A percentile compares a stretch with the other conserved stretches of the same genome.
phyloP scores from a whole-genome alignment of 2,797 vertebrate species.

The Mus spretus region DNA sequence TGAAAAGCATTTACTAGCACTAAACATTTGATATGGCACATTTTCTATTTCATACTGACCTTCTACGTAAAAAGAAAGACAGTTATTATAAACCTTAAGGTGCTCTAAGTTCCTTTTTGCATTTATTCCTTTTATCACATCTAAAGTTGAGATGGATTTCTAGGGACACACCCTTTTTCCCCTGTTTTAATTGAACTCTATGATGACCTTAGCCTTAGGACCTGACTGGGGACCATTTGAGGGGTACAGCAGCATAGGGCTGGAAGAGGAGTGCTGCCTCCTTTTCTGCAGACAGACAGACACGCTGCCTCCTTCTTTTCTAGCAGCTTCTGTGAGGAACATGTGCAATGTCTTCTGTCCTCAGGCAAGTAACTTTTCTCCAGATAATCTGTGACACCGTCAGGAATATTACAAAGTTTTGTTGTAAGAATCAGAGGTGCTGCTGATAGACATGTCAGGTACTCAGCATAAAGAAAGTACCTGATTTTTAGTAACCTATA shows the following conservation, averaged over 20 bases:
- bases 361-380: not conserved
- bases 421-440: not conserved
- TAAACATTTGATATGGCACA: constrained; percentile 54
- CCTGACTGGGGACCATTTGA: not conserved
- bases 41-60: constrained; percentile 42
- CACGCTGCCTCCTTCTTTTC: not conserved
- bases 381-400: not conserved
- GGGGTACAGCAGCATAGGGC: not conserved
- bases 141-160: constrained; percentile 38
- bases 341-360: not conserved
- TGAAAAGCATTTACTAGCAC: constrained; percentile 42
- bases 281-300: not conserved
- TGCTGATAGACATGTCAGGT: not conserved
- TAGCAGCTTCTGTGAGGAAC: not conserved
- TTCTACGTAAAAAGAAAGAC: constrained; percentile 27
- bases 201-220: not conserved
- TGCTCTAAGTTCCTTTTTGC: not conserved
- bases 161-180: not conserved
- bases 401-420: not conserved
- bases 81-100: constrained; percentile 33
- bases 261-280: not conserved
- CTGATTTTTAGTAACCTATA: not conserved
- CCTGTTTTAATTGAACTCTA: constrained; percentile 22
- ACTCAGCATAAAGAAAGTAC: not conserved
- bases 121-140: constrained; percentile 15